A percentile compares a stretch with the other conserved stretches of the same genome.
These are phyloP conservation scores for Galendromus occidentalis DNA, from an alignment of 1,140 invertebrate genomes.

Conservation along the genomic window DNA sequence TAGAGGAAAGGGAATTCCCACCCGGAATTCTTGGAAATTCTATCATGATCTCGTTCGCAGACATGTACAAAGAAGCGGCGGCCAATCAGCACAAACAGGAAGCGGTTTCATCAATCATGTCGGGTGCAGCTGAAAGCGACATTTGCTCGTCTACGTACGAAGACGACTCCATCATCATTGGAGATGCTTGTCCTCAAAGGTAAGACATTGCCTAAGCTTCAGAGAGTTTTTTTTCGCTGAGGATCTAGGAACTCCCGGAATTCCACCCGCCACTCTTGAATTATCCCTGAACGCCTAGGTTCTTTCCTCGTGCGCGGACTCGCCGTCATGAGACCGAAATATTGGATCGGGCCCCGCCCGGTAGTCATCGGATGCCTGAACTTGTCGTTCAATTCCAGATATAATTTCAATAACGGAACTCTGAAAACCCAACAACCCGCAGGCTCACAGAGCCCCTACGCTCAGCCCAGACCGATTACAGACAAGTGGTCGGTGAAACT, in stretches of 20 bases:
- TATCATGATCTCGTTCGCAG: background rate
- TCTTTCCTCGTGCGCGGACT: no score
- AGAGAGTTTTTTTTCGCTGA: no score
- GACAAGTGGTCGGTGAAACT: slow-evolving; percentile 11
- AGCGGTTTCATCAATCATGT: slow-evolving; percentile 2
- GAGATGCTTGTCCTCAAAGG: slow-evolving; percentile 6
- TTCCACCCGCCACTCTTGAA: no score
- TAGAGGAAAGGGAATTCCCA: no score
- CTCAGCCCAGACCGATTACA: background rate
- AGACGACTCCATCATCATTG: slow-evolving; percentile 11
- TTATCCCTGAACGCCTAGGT: no score
- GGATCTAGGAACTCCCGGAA: no score
- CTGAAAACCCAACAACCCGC: background rate
- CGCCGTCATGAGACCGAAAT: no score
- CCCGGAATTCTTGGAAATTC: no score
- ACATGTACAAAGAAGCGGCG: slow-evolving; percentile 7
- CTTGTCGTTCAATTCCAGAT: background rate
- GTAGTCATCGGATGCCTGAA: no score
- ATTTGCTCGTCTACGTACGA: slow-evolving; percentile 5
- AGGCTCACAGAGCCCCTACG: slow-evolving; percentile 1
- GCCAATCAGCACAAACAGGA: slow-evolving; percentile 10
- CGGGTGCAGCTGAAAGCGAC: slow-evolving; percentile 3
- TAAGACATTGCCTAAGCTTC: no score
- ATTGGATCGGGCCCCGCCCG: no score
- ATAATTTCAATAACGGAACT: background rate